A percentile compares a stretch with the other conserved stretches of the same genome.
Conservation (phyloP, 2,113 vertebrate genomes). For the Mesembrinibis cayennensis region DNA sequence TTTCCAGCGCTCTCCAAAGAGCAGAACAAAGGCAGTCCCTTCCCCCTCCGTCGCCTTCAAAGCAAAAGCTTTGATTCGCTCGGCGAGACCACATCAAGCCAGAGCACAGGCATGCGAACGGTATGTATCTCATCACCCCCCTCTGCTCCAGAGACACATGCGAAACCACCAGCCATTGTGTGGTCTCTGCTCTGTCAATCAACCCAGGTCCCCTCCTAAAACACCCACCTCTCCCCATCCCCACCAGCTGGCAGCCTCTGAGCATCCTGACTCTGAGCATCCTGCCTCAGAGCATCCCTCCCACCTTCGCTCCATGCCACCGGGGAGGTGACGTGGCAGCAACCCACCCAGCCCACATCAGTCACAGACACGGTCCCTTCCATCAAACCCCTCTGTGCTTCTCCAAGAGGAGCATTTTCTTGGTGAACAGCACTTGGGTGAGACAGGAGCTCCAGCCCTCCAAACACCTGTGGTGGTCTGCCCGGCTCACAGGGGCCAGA, state of each 20-base stretch:
- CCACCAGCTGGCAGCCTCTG: accelerated
- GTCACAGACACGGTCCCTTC: not conserved
- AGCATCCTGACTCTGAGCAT: not conserved
- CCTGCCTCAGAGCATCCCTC: not conserved
- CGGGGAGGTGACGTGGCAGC: not conserved
- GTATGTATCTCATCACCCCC: conserved; percentile 21
- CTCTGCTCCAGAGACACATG: not conserved
- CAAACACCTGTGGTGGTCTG: not conserved
- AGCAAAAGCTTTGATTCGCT: conserved; percentile 43
- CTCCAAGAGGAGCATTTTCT: not conserved
- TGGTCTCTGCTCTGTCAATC: not conserved
- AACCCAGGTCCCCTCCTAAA: not conserved
- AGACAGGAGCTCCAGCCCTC: not conserved
- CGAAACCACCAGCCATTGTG: conserved; percentile 27
- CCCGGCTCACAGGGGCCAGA: accelerated
- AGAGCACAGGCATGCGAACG: conserved; percentile 13
- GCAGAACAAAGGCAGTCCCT: conserved; percentile 61
- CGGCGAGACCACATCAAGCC: conserved; percentile 50
- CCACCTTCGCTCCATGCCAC: accelerated
- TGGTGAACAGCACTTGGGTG: not conserved
- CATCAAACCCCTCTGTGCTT: not conserved
- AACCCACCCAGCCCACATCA: not conserved
- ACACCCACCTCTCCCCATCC: not conserved
- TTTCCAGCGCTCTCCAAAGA: conserved; percentile 36
- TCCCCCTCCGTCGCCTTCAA: conserved; percentile 46